Evolutionary conservation across 2,113 vertebrate species (phyloP).

Genomic region (Engraulis encrasicolus): DNA sequence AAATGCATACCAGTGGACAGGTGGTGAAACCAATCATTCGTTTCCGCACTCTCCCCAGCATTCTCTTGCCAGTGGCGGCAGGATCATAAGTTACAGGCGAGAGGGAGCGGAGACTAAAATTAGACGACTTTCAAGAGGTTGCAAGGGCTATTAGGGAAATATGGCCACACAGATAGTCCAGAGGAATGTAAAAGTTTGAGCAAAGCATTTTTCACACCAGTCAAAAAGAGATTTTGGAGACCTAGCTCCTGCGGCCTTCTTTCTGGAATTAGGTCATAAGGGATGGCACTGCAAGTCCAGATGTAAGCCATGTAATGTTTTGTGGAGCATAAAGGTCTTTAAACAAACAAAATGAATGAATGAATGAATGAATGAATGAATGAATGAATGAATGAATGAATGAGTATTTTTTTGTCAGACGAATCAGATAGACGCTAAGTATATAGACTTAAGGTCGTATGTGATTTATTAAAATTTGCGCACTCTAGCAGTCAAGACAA

Average conservation of each 20-base stretch:
- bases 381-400: too few species aligned
- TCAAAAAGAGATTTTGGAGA: not conserved
- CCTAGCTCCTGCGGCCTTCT: too few species aligned
- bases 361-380: too few species aligned
- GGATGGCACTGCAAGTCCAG: not conserved
- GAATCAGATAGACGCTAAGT: not conserved
- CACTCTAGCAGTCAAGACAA: not conserved
- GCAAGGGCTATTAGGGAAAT: not conserved
- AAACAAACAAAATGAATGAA: not conserved
- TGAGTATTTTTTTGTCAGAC: not conserved
- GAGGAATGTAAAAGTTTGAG: not conserved
- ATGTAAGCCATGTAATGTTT: not conserved
- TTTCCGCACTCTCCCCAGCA: not conserved
- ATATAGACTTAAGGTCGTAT: not conserved
- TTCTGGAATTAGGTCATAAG: not conserved
- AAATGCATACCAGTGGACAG: not conserved
- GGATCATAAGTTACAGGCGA: not conserved
- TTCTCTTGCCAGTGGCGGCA: not conserved
- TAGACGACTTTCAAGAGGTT: constrained; percentile 11
- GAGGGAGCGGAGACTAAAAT: too few species aligned
- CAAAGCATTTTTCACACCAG: not conserved
- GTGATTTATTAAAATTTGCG: not conserved
- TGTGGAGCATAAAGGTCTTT: not conserved
- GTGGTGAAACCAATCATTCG: constrained; percentile 10
- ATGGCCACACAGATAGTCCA: not conserved